A percentile compares a stretch with the other conserved stretches of the same genome.
These are phyloP conservation scores for Anoplolepis gracilipes DNA, from an alignment of 1,140 invertebrate genomes.

Conservation along the genomic window DNA sequence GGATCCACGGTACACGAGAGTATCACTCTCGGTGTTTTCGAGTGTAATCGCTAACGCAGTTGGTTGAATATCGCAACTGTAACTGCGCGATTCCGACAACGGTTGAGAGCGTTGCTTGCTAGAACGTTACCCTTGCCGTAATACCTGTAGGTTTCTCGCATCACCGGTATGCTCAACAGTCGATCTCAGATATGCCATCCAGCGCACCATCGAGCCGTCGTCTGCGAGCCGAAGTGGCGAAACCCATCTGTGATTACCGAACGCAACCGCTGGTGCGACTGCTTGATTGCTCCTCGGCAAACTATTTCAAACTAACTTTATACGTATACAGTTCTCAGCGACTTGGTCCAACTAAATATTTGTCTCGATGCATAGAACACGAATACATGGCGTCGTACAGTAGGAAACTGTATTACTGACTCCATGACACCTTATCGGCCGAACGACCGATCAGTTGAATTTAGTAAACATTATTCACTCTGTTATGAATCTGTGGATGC, in stretches of 20 bases:
- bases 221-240: slow-evolving; percentile 70
- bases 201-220: slow-evolving; percentile 29
- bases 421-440: slow-evolving; percentile 31
- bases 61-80: slow-evolving; percentile 64
- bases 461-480: not conserved
- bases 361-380: not conserved
- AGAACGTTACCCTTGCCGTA: slow-evolving; percentile 48
- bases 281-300: slow-evolving; percentile 50
- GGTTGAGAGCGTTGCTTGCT: slow-evolving; percentile 29
- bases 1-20: not conserved
- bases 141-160: slow-evolving; percentile 54
- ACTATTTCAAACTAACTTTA: slow-evolving; percentile 32
- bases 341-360: slow-evolving; percentile 12
- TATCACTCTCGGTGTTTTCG: slow-evolving; percentile 72
- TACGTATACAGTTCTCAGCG: slow-evolving; percentile 12
- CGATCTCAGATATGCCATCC: slow-evolving; percentile 64
- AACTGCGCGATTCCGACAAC: slow-evolving; percentile 24
- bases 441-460: slow-evolving; percentile 16
- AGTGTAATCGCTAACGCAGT: slow-evolving; percentile 74
- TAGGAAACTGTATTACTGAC: slow-evolving; percentile 38
- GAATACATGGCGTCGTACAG: not conserved
- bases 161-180: slow-evolving; percentile 57
- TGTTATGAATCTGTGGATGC: not conserved
- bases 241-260: slow-evolving; percentile 72
- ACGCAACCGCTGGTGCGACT: slow-evolving; percentile 59